Conservation (phyloP, 2,113 vertebrate genomes). For the Rhipidura dahli region DNA sequence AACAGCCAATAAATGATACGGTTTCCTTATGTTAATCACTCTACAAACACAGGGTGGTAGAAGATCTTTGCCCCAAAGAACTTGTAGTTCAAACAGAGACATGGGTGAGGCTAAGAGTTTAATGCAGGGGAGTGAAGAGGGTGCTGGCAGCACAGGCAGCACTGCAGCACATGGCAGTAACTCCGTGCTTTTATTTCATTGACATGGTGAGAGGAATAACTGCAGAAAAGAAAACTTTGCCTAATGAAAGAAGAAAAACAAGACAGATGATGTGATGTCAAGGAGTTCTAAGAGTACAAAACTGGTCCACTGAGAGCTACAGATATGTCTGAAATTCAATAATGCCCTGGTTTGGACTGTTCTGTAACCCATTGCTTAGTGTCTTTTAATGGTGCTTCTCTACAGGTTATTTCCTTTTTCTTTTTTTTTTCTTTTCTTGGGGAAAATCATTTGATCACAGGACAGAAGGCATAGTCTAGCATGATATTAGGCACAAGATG, state of each 20-base stretch:
- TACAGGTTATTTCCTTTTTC: background rate
- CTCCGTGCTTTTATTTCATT: background rate
- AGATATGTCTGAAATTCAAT: background rate
- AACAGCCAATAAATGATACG: background rate
- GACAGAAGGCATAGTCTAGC: background rate
- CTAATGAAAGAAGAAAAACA: background rate
- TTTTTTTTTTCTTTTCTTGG: background rate
- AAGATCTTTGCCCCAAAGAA: background rate
- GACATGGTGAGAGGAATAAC: background rate
- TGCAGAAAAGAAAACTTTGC: background rate
- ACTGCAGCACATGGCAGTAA: background rate
- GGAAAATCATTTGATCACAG: background rate
- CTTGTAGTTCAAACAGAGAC: background rate
- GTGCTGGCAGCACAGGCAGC: background rate
- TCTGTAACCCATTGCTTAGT: background rate
- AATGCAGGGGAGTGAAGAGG: background rate
- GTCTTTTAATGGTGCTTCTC: background rate
- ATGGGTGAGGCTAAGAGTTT: background rate
- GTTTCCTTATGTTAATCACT: background rate
- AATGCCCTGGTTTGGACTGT: background rate
- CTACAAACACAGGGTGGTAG: background rate
- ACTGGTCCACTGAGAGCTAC: background rate
- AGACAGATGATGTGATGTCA: background rate
- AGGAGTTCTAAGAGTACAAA: background rate
- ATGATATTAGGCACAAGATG: background rate